Percentiles rank a stretch among this genome's conserved stretches.
These are phyloP conservation scores for Ptilonorhynchus violaceus DNA, from an alignment of 2,113 vertebrate genomes.

Conservation along the genomic window DNA sequence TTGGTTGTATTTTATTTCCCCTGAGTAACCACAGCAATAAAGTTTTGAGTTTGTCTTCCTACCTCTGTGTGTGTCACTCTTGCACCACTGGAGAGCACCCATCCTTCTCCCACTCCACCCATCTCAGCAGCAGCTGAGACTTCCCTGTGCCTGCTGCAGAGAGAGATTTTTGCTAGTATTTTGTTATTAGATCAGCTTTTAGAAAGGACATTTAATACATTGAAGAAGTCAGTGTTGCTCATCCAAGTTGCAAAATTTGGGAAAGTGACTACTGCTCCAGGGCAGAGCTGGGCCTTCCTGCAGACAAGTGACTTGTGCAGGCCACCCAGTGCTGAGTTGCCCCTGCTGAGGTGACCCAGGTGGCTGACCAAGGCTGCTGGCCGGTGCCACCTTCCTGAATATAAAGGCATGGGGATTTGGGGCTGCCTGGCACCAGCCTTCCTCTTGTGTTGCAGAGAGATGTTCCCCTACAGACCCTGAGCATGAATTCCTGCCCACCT, in stretches of 20 bases:
- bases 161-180: not conserved
- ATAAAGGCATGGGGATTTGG: not conserved
- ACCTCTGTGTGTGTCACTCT: not conserved
- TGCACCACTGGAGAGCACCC: not conserved
- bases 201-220: not conserved
- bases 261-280: not conserved
- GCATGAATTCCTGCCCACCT: not conserved
- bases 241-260: not conserved
- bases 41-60: not conserved
- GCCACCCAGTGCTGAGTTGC: not conserved
- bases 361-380: not conserved
- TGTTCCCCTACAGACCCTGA: not conserved
- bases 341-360: not conserved
- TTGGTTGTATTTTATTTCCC: not conserved
- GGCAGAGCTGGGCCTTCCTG: not conserved
- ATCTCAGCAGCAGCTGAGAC: not conserved
- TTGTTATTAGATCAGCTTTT: not conserved
- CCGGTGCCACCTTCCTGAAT: not conserved
- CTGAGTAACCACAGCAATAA: not conserved
- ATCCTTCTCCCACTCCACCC: accelerated
- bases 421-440: not conserved
- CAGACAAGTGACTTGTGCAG: not conserved
- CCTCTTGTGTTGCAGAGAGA: not conserved
- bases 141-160: not conserved
- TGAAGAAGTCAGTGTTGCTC: not conserved